Evolutionary conservation across 2,797 vertebrate genomes (phyloP), one percentile per base, ranked within the genome.

Genomic region (Diplodus sargus): DNA sequence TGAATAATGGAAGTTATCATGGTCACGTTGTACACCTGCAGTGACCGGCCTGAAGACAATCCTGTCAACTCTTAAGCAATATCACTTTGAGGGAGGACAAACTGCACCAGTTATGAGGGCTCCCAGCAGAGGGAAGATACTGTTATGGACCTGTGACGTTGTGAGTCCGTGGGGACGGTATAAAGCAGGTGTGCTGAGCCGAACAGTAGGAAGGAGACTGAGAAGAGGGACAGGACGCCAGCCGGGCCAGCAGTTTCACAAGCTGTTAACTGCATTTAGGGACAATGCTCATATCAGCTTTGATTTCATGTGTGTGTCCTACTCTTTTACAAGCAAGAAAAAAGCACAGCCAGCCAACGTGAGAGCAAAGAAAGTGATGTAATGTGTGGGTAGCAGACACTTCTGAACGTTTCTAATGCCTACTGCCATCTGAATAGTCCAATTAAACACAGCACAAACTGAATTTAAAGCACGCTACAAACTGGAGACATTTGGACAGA

Each of bases 31-130:
- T 43, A 45, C 2, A 82, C 72, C 76, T 65, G 82, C 82, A 59
- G 74, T 78, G 90, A 89, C 82, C 80, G 63, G 65, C 52, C 73
- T 81, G 90, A 85, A 90, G 86, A 90, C 85, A 82, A 87, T 57
- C 78, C 74, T 84, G 85, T 90, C 89, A 85, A 83, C 74, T 70
- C 78, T 57, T 83, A 76, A 83, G 78, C 79, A 82, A 81, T 70
- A 67, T 74, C 72, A 78, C 77, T 85, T 79, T 70, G 72, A 86
- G 67, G 69, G 83, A 78, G 75, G 68, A 80, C 79, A 76, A 81
- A 79, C 71, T 73, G 81, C 76, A 34, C 34, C 71, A 69, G 67
- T 57, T 69, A 73, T 59, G 71, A 87, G 71, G 48, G 56, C 25
- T 79, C 79, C 81, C 86, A 58, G 61, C 4, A 47, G 82, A 75